Evolutionary conservation across 2,797 vertebrate species (phyloP).

Genomic region (Hemibagrus guttatus): DNA sequence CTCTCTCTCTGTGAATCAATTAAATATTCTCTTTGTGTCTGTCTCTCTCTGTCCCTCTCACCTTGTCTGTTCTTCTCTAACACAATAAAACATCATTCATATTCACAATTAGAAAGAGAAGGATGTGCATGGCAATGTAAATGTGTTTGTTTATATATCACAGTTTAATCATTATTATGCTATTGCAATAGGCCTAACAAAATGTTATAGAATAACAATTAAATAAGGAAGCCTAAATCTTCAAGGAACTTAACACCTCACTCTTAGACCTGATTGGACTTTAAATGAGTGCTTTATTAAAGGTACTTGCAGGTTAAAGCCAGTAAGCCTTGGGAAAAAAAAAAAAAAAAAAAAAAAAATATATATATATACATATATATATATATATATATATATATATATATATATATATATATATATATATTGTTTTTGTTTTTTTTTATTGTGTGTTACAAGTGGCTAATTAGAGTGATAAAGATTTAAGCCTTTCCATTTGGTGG

Average conservation of each 20-base stretch:
- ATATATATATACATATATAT: background rate
- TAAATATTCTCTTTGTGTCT: background rate
- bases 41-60: background rate
- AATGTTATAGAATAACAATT: background rate
- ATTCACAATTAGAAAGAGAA: background rate
- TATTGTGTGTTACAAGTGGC: too few relatives aligned
- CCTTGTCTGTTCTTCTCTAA: background rate
- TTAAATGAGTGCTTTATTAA: background rate
- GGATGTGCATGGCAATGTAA: background rate
- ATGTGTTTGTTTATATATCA: background rate
- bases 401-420: too few relatives aligned
- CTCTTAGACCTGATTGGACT: background rate
- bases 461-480: too few relatives aligned
- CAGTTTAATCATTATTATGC: background rate
- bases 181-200: background rate
- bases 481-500: too few relatives aligned
- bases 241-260: background rate
- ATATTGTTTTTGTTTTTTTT: too few relatives aligned
- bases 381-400: background rate
- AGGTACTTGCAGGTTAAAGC: background rate
- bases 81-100: background rate
- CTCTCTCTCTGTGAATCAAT: background rate
- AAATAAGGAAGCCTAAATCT: background rate
- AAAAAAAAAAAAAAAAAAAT: background rate
- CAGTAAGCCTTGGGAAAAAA: background rate